phyloP scores from a whole-genome alignment of 2,797 vertebrate species.

The Todus mexicanus region DNA sequence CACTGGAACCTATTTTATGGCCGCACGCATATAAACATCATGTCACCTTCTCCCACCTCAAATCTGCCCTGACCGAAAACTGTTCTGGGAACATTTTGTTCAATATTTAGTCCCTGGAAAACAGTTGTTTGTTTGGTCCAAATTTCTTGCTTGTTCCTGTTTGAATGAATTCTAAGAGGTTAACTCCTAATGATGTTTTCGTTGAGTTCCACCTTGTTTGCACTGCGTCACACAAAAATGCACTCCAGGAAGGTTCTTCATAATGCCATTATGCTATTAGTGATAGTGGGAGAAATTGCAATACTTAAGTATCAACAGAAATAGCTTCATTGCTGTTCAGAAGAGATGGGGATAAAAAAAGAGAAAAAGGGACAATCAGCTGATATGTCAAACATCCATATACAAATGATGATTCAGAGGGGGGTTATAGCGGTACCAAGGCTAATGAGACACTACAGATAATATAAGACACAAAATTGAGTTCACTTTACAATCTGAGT shows the following conservation, averaged over 20 bases:
- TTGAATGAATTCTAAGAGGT: background rate
- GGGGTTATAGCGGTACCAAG: background rate
- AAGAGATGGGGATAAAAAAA: background rate
- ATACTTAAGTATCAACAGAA: conserved; percentile 23
- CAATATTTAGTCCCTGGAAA: background rate
- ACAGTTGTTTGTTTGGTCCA: background rate
- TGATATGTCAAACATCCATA: conserved; percentile 10
- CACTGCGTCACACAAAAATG: background rate
- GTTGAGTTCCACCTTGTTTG: background rate
- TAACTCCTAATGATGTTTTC: background rate
- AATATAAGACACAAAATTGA: background rate
- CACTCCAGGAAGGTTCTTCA: background rate
- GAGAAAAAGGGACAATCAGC: background rate
- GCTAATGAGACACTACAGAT: conserved; percentile 32
- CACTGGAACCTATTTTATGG: background rate
- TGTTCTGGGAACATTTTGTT: background rate
- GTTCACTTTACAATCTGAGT: conserved; percentile 16
- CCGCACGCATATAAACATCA: background rate
- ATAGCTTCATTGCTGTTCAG: background rate
- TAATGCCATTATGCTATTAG: background rate
- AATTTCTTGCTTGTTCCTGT: background rate
- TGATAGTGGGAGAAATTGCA: background rate
- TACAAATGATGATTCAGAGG: conserved; percentile 30
- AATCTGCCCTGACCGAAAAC: background rate
- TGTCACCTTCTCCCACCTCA: background rate